A percentile compares a stretch with the other conserved stretches of the same genome.
These are phyloP conservation scores for Pelobates fuscus DNA, from an alignment of 2,113 vertebrate genomes.

Conservation along the genomic window DNA sequence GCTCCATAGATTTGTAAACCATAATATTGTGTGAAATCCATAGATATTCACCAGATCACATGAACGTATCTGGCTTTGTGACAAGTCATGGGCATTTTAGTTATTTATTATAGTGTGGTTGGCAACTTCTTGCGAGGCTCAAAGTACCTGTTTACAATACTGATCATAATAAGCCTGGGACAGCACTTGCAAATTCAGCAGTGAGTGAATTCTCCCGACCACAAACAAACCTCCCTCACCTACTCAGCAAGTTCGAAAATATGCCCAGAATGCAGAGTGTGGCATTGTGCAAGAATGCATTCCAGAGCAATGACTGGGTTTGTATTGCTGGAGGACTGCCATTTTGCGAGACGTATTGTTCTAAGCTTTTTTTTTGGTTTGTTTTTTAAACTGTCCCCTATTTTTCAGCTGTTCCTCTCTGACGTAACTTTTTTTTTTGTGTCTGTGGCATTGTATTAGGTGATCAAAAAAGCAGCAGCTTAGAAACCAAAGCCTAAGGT, in stretches of 20 bases:
- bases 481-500: background rate
- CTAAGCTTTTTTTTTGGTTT: background rate
- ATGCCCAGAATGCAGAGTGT: conserved; percentile 5
- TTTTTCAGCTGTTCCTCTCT: background rate
- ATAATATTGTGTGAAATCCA: too few relatives aligned
- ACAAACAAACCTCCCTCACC: conserved; percentile 17
- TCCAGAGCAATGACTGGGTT: conserved; percentile 1
- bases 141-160: background rate
- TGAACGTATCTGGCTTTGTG: too few relatives aligned
- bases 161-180: too few relatives aligned
- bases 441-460: background rate
- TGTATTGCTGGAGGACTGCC: background rate
- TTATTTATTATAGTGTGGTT: too few relatives aligned
- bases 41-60: too few relatives aligned
- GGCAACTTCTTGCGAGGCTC: background rate
- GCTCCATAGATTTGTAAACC: too few relatives aligned
- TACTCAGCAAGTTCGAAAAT: background rate
- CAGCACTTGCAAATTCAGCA: too few relatives aligned
- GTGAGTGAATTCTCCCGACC: too few relatives aligned
- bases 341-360: background rate
- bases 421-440: background rate
- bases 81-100: too few relatives aligned
- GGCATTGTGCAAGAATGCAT: conserved; percentile 16
- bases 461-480: background rate
- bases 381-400: too few relatives aligned